Conservation (phyloP, 1,140 invertebrate species). For the Hesperophylax magnus region DNA sequence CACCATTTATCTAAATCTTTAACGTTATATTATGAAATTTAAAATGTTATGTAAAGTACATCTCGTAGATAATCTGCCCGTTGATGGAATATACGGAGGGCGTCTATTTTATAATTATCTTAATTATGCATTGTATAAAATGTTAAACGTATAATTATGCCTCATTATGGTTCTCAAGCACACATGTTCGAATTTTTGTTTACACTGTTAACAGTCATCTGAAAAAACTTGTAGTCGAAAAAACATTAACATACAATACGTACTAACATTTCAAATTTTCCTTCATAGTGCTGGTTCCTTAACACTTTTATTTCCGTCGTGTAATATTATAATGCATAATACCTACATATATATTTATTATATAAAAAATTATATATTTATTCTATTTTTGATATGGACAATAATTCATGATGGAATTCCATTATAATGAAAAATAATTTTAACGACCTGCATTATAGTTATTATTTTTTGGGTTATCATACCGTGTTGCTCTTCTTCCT, state of each 20-base stretch:
- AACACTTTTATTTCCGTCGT: not conserved
- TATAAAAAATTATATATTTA: too few species aligned
- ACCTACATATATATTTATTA: too few species aligned
- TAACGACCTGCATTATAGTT: too few species aligned
- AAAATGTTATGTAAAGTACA: conserved; percentile 4
- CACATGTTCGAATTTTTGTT: conserved; percentile 41
- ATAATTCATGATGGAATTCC: too few species aligned
- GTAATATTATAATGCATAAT: too few species aligned
- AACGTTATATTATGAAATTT: conserved; percentile 23
- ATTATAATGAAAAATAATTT: too few species aligned
- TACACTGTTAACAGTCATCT: conserved; percentile 34
- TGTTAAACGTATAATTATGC: conserved; percentile 36
- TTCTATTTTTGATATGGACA: too few species aligned
- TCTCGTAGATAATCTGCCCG: conserved; percentile 6
- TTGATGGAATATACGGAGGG: conserved; percentile 8
- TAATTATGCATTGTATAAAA: conserved; percentile 35
- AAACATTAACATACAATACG: conserved; percentile 43
- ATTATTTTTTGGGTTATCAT: too few species aligned
- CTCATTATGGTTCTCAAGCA: conserved; percentile 35
- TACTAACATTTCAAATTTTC: conserved; percentile 20
- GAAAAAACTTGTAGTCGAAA: conserved; percentile 34
- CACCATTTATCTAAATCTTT: conserved; percentile 13
- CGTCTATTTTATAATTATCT: conserved; percentile 36
- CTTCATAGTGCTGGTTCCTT: not conserved
- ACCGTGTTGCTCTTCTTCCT: too few species aligned